Conservation (phyloP, 2,888 invertebrate genomes). For the Crioceris asparagi region DNA sequence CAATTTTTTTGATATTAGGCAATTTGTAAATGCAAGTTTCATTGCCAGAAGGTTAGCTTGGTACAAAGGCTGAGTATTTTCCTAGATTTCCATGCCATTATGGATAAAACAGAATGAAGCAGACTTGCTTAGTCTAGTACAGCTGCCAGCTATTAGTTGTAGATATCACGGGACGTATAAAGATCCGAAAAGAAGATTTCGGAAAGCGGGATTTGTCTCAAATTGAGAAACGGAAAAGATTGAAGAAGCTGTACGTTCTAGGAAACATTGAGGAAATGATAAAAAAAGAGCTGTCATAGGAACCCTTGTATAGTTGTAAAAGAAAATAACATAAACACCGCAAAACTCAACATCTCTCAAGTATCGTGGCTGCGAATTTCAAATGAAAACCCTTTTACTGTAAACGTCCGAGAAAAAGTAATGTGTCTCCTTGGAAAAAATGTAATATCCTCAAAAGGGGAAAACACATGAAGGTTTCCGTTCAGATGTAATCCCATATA, state of each 20-base stretch:
- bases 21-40: too few species aligned
- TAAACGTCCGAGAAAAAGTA: not conserved
- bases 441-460: not conserved
- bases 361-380: not conserved
- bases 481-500: not conserved
- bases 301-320: not conserved
- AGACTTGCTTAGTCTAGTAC: too few species aligned
- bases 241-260: not conserved
- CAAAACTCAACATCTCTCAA: conserved; percentile 1
- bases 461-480: conserved; percentile 1
- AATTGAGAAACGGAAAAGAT: not conserved
- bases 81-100: too few species aligned
- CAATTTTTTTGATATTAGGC: too few species aligned
- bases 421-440: conserved; percentile 1
- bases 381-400: conserved; percentile 1
- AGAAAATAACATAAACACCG: not conserved
- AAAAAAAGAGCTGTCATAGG: not conserved
- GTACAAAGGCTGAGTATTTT: too few species aligned
- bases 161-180: too few species aligned
- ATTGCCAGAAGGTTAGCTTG: too few species aligned
- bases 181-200: too few species aligned
- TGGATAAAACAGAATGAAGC: too few species aligned
- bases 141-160: too few species aligned
- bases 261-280: too few species aligned
- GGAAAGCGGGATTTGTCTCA: not conserved